Evolutionary conservation across 2,113 vertebrate species (phyloP).

Genomic region (Rhinichthys klamathensis): DNA sequence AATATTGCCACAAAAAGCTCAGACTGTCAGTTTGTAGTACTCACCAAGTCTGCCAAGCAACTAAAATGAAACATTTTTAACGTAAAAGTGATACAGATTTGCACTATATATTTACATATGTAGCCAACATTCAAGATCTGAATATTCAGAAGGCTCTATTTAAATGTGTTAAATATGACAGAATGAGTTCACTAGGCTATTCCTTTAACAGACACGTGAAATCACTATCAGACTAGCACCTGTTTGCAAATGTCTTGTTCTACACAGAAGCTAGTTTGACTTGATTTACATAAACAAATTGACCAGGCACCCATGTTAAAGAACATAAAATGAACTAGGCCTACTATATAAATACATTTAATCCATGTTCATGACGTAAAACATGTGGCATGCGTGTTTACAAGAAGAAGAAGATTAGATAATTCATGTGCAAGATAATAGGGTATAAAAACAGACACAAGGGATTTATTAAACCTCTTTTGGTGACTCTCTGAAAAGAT

Average conservation of each 20-base stretch:
- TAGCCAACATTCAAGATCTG: no score
- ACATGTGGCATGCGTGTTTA: background rate
- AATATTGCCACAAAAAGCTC: background rate
- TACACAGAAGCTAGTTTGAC: background rate
- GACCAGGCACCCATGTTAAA: background rate
- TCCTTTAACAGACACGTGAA: background rate
- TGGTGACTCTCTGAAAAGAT: conserved; percentile 27
- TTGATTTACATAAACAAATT: conserved; percentile 22
- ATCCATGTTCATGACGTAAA: background rate
- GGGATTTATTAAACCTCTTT: conserved; percentile 37
- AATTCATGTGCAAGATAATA: background rate
- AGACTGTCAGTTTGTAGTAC: background rate
- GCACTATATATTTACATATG: no score
- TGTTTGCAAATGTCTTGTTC: conserved; percentile 5
- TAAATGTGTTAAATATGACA: background rate
- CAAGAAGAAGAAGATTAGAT: background rate
- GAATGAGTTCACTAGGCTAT: background rate
- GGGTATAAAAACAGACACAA: background rate
- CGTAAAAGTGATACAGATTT: background rate
- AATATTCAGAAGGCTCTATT: background rate
- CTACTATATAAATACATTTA: background rate
- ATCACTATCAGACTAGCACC: conserved; percentile 1
- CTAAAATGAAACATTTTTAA: no score
- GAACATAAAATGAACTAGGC: background rate
- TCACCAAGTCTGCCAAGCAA: background rate